Base-by-base conservation (phyloP, 2,797 vertebrate genomes). In the Acipenser transmontanus region DNA sequence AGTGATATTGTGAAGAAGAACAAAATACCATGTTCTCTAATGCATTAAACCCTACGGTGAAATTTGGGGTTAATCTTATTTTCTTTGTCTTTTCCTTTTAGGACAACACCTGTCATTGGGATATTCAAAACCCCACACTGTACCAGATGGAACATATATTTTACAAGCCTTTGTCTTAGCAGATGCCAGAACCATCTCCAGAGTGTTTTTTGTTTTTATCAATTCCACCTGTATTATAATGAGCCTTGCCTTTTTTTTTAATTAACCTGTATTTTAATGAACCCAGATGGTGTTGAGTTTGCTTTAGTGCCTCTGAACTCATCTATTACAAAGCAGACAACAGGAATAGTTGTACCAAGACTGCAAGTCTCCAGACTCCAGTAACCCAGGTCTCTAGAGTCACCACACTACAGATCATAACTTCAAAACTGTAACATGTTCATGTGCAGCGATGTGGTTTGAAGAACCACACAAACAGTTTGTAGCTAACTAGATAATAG, bases 1-100 rank as follows among this genome's bases (percentile, higher is more conserved):
- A 34, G 2, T 34, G 34, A 34, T 34, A 34, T 49, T 56, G 9
- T 48, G 59, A 59, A 49, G 49, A 13, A 13, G 51, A 56, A 64
- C 51, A 47, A 6, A 64, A 50, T 65, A 54, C 47, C 12, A n/a
- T 47, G 20, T 52, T 48, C 8, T 59, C 17, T 66, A 51, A 56
- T 47, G 48, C n/a, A 8, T 47, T 13, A 7, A 13, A n/a, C 12
- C 12, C 8, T 66, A 10, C 47, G 13, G 14, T 12, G 34, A 34
- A 52, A 56, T 65, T 48, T 65, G 6, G 56, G 20, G 14, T 57
- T 57, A n/a, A 34, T 34, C 2, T 34, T 34, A 34, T 34, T 34
- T 4, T 57, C 50, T 64, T 64, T 64, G 50, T 54, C 50, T 64
- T 52, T 17, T 20, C 34, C n/a, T 65, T 34, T 64, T 2, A 17